Conservation (phyloP, 2,888 invertebrate species). For the Eumacrocentrus americanus region DNA sequence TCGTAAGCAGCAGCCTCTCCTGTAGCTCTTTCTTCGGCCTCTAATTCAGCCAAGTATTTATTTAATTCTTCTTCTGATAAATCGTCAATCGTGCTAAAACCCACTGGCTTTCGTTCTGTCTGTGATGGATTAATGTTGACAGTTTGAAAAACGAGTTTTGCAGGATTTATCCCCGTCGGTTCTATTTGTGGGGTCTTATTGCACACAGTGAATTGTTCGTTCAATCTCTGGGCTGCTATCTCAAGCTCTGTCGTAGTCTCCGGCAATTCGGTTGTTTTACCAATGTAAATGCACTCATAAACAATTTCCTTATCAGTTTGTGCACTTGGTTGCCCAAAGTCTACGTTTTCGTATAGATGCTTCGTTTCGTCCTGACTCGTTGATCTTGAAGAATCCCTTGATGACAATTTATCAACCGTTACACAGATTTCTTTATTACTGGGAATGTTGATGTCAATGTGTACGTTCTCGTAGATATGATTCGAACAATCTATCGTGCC, state of each 20-base stretch:
- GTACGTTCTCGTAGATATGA: constrained; percentile 51
- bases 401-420: constrained; percentile 27
- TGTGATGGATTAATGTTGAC: constrained; percentile 13
- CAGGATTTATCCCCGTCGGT: neutral
- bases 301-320: constrained; percentile 34
- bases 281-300: constrained; percentile 45
- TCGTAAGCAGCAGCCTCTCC: constrained; percentile 37
- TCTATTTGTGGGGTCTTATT: constrained; percentile 29
- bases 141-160: constrained; percentile 31
- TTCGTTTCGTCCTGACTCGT: constrained; percentile 31
- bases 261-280: constrained; percentile 40
- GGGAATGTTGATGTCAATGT: constrained; percentile 45
- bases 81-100: constrained; percentile 53
- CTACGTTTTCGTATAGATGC: constrained; percentile 47
- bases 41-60: constrained; percentile 59
- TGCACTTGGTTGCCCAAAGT: constrained; percentile 37
- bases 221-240: constrained; percentile 43
- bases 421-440: constrained; percentile 37
- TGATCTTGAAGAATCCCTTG: constrained; percentile 13
- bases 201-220: constrained; percentile 36
- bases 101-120: constrained; percentile 41
- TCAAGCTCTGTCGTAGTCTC: constrained; percentile 41
- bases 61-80: constrained; percentile 60
- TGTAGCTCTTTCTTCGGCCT: constrained; percentile 55
- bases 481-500: constrained; percentile 14